phyloP scores from a whole-genome alignment of 1,140 invertebrate species.

The Ruditapes philippinarum region DNA sequence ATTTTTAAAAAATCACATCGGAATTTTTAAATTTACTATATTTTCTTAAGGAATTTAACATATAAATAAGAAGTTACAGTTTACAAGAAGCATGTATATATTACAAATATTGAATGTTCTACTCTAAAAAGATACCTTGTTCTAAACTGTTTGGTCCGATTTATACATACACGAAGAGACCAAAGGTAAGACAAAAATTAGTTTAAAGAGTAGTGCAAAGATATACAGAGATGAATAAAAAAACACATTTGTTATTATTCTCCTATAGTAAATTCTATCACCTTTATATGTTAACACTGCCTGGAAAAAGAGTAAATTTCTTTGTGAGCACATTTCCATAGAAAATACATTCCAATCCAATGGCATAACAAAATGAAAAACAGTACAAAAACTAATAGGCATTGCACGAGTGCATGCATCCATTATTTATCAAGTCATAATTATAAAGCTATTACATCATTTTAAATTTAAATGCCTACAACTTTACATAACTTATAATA shows the following conservation, averaged over 20 bases:
- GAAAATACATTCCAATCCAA: conserved; percentile 2
- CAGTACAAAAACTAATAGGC: neutral
- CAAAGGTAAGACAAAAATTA: conserved; percentile 11
- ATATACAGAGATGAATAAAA: conserved; percentile 3
- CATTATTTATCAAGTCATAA: too few species aligned
- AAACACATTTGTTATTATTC: neutral
- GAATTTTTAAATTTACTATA: too few species aligned
- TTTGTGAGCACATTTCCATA: neutral
- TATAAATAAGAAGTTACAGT: too few species aligned
- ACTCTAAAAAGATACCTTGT: too few species aligned
- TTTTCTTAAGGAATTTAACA: too few species aligned
- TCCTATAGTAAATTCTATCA: conserved; percentile 10
- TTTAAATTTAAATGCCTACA: too few species aligned
- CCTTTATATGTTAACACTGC: conserved; percentile 31
- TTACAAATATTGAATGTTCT: too few species aligned
- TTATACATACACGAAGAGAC: neutral
- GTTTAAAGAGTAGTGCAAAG: neutral
- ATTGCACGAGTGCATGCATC: neutral
- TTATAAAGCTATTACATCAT: too few species aligned
- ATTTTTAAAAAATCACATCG: too few species aligned
- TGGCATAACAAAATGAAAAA: neutral
- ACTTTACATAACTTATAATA: too few species aligned
- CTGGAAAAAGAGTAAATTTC: conserved; percentile 18
- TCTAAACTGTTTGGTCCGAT: neutral
- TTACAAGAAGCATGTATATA: too few species aligned